Base-by-base conservation (phyloP, 2,888 invertebrate species). In the Rhamphomyia laevipes region DNA sequence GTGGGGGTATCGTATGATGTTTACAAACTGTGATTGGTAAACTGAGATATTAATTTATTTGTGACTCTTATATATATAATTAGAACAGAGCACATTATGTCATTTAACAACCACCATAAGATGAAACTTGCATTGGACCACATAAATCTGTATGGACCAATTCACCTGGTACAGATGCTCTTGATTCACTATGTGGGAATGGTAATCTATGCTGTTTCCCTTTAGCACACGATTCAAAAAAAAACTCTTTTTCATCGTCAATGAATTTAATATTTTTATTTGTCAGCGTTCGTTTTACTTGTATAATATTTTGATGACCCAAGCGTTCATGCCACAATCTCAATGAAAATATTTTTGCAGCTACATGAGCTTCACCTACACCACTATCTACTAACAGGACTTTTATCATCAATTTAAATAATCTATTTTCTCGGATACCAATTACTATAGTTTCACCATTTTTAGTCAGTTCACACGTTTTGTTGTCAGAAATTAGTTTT, bases 301-400 rank as follows among this genome's bases (percentile, higher is more conserved):
- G 55, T 5, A 18, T 23, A 21, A 55, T 45, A 33, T 55, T 53
- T 50, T 59, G 60, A 38, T 58, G 58, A 4, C 51, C 52, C 18
- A 61, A 37, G 9, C 56, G 23, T 37, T 57, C 58, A 51, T 61
- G 58, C 61, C 58, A 61, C 4, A 53, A 12, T 37, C 55, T 44
- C 31, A 56, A 37, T 6, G 52, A n/a, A 40, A 21, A 18, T 5
- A 40, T 18, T 5, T 18, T 18, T 17, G 7, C 17, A 11, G 3
- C 38, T 17, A 38, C 4, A 10, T 12, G 2, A 18, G 16, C n/a
- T 18, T 13, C 38, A 40, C 45, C 50, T 15, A 37, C 15, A 35
- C 48, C 48, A 16, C 18, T 13, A 27, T 15, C 21, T 12, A 23
- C 30, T 11, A 21, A 33, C 33, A 44, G 27, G 3, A 53, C 53